Base-by-base conservation (phyloP, 2,888 invertebrate genomes). In the Troides helena region DNA sequence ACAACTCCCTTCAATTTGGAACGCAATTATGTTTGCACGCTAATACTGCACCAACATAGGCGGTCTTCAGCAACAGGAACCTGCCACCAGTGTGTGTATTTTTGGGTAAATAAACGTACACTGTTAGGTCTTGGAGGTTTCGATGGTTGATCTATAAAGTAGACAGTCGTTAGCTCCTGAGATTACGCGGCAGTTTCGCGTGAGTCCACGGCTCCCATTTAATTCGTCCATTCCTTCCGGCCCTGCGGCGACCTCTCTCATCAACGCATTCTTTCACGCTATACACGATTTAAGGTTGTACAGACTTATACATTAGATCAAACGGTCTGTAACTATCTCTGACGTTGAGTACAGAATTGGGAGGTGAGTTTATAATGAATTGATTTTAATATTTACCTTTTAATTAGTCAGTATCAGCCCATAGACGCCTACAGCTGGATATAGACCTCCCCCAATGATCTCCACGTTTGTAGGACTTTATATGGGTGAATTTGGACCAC, bases 221-320 rank as follows among this genome's bases (percentile, higher is more conserved):
- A 84, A 85, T 85, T 84, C 79, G 83, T 83, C 81, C 81, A 80
- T 78, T 73, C 77, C 85, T 87, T 88, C 87, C 86, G 87, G 84
- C 81, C 88, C 86, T 71, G 75, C 73, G 87, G 88, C 86, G 75
- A 73, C 69, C 73, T 69, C 74, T 69, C 74, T 71, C 57, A n/a
- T 25, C 30, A 73, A 70, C 77, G 79, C 84, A 85, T 86, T 82
- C 86, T 79, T 65, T 77, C 87, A 87, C 83, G 87, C 85, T 75
- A 86, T 67, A 56, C 64, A 59, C 64, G 67, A 67, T 67, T 70
- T 70, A 64, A 67, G 43, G 43, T 53, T 50, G 46, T 18, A 64
- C 36, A 36, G 30, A 62, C 14, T 25, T 50, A 30, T 59, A 63
- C 43, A 50, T 62, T 62, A 63, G 30, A 68, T 59, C 46, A 57